Base-by-base conservation (phyloP, 2,888 invertebrate genomes). In the Parelbella ahira region DNA sequence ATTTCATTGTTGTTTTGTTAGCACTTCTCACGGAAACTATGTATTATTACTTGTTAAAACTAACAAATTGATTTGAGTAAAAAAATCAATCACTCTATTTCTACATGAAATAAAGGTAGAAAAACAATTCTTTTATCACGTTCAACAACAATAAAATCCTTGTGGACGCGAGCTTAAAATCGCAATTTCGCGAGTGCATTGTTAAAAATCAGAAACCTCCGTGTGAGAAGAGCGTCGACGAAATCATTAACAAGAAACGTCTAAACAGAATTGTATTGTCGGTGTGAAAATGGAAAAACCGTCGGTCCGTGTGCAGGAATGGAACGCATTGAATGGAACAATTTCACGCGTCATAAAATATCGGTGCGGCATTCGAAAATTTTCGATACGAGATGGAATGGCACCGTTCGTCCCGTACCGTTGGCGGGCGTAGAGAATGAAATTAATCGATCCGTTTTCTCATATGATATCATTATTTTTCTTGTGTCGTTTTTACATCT, bases 291-390 rank as follows among this genome's bases (percentile, higher is more conserved):
- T 83, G 81, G 82, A 78, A 86, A 83, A 87, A 70, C 67, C 70
- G 58, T 60, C 60, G 62, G 60, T 57, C 63, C 64, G 63, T 70
- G 60, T 66, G 61, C 60, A 63, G 57, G 68, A 63, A 67, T 68
- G 57, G 68, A 63, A 67, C 68, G 60, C 56, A 64, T 64, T 80
- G 74, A 81, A 80, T 74, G 63, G 68, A 65, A 62, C 82, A 75
- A 87, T 87, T 86, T 86, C 81, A 87, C 81, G 87, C 74, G 68
- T 72, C 84, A 87, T 87, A 86, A 86, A 82, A 78, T 70, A 80
- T 68, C 64, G 59, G 61, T 60, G 66, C 60, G 68, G 66, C 60
- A 68, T 76, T 68, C 66, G 59, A 71, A 70, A 69, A 68, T 68
- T 65, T 63, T 63, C 63, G 62, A 70, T 63, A 55, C 61, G 63